Base-by-base conservation (phyloP, 2,797 vertebrate genomes). In the Microhierax caerulescens region DNA sequence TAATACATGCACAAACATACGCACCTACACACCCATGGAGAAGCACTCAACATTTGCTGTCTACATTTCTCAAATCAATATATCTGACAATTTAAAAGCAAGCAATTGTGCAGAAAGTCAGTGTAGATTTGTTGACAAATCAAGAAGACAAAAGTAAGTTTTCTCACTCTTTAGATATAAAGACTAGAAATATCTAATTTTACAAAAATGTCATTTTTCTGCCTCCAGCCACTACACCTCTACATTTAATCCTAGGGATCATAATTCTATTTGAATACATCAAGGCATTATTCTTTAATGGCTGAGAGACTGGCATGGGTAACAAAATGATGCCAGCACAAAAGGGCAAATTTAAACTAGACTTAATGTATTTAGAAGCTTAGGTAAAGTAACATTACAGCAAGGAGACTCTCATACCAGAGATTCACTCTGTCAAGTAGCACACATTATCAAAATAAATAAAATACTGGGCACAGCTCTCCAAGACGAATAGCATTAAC, bases 401-500 rank as follows among this genome's bases (percentile, higher is more conserved):
- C 39, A 90, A 92, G 82, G 60, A 92, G 87, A 96, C 72, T 83
- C 86, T 82, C 39, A 9, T 57, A 92, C 91, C 41, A 90, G 65
- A 96, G 73, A 92, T 69, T 53, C 47, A 68, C 85, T 91, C 88
- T 88, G 73, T 86, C 69, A 90, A 94, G 82, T 34, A 95, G 81
- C 78, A 93, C 41, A 96, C 39, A 70, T 80, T 77, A 94, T 73
- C 64, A 97, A 97, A 97, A 96, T 85, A 96, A 95, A 96, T 57
- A 96, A 94, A 97, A 93, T 28, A 94, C 2, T 45, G 36, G 12
- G 65, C 39, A 82, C 13, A 48, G 54, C 12, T 88, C 21, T 70
- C 54, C 43, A 54, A 48, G 36, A 87, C 34, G 34, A 85, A 65
- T 45, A 64, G 51, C 9, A 27, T 85, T 70, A 96, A 91, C 1